A percentile compares a stretch with the other conserved stretches of the same genome.
These are phyloP conservation scores for Nyctibius bracteatus DNA, from an alignment of 2,113 vertebrate genomes.

Conservation along the genomic window DNA sequence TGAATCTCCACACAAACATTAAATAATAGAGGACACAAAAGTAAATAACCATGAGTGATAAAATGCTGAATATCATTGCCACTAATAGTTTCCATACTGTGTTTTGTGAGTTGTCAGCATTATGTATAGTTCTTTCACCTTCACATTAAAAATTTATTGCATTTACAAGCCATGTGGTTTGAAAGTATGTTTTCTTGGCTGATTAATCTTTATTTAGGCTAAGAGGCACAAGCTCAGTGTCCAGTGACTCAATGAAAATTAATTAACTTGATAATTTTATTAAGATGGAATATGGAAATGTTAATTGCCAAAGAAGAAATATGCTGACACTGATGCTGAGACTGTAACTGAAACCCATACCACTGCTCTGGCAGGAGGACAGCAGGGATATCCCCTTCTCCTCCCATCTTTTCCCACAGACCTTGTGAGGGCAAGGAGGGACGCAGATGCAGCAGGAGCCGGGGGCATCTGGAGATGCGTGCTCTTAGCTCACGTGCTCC, in stretches of 20 bases:
- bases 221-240: neutral
- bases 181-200: slow-evolving; percentile 13
- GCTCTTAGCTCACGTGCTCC: too few relatives aligned
- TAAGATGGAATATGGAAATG: neutral
- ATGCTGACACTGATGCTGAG: neutral
- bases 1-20: neutral
- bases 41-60: neutral
- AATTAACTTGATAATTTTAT: neutral
- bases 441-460: neutral
- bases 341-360: neutral
- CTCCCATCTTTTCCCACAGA: neutral
- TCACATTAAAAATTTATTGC: slow-evolving; percentile 23
- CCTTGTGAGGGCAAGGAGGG: rapidly evolving
- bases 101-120: neutral
- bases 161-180: slow-evolving; percentile 13
- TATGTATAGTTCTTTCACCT: neutral
- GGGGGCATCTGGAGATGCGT: too few relatives aligned
- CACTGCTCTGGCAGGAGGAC: neutral
- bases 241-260: neutral
- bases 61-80: neutral
- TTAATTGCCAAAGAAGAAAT: neutral
- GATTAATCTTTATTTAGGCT: slow-evolving; percentile 47
- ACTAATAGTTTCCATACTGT: neutral
- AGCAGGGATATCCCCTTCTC: neutral
- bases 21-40: neutral